Conservation (phyloP, 2,113 vertebrate species). For the Trinectes maculatus region DNA sequence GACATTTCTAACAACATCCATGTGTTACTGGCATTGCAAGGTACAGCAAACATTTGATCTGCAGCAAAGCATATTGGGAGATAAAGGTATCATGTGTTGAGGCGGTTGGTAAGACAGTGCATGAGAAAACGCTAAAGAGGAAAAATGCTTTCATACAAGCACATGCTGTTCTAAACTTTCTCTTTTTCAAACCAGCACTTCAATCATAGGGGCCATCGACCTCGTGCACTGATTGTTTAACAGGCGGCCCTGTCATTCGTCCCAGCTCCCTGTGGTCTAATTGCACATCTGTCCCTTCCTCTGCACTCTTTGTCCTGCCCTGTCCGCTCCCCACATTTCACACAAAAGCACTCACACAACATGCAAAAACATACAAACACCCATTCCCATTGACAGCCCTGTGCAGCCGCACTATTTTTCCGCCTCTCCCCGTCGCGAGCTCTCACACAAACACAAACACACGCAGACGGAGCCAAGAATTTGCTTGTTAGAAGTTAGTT, state of each 20-base stretch:
- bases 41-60: slow-evolving; percentile 2
- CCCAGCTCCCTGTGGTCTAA: slow-evolving; percentile 40
- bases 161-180: slow-evolving; percentile 31
- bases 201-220: slow-evolving; percentile 27
- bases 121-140: background rate
- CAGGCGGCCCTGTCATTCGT: slow-evolving; percentile 57
- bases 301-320: slow-evolving; percentile 30
- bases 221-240: slow-evolving; percentile 36
- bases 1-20: slow-evolving; percentile 37
- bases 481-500: slow-evolving; percentile 73
- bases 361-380: slow-evolving; percentile 44
- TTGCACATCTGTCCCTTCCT: slow-evolving; percentile 42
- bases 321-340: slow-evolving; percentile 31
- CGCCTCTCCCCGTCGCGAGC: slow-evolving; percentile 9
- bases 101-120: background rate
- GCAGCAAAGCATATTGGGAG: background rate
- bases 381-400: slow-evolving; percentile 26
- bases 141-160: background rate
- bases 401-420: slow-evolving; percentile 17
- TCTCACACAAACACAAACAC: slow-evolving; percentile 31
- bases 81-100: background rate
- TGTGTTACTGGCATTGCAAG: slow-evolving; percentile 23
- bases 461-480: slow-evolving; percentile 46
- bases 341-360: slow-evolving; percentile 34
- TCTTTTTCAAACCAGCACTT: slow-evolving; percentile 30